phyloP scores from a whole-genome alignment of 23 tunicate species.

The Ascidia mentula region DNA sequence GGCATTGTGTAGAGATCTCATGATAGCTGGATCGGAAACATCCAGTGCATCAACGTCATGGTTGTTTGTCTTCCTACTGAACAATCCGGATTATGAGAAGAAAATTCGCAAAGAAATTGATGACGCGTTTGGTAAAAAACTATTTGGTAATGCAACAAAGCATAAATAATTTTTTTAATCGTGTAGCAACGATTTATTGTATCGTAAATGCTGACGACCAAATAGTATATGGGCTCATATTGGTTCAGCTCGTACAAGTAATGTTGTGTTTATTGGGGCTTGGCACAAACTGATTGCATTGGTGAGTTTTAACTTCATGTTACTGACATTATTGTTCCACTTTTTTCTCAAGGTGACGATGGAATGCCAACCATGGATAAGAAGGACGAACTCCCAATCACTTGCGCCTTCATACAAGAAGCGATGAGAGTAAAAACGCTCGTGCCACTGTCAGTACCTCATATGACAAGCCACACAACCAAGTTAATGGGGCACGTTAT shows the following conservation, averaged over 20 bases:
- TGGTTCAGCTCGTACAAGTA: too few relatives aligned
- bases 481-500: background rate
- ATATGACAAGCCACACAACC: background rate
- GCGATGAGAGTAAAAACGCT: background rate
- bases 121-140: background rate
- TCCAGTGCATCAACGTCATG: background rate
- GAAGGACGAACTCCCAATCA: background rate
- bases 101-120: background rate
- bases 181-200: too few relatives aligned
- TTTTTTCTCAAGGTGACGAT: background rate
- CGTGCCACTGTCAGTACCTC: background rate
- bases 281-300: too few relatives aligned
- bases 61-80: background rate
- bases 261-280: too few relatives aligned
- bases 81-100: background rate
- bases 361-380: background rate
- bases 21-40: background rate
- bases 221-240: too few relatives aligned
- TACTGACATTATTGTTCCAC: too few relatives aligned
- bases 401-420: slow-evolving; percentile 13
- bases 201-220: too few relatives aligned
- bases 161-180: too few relatives aligned
- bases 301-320: too few relatives aligned
- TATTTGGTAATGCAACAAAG: too few relatives aligned
- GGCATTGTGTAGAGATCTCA: background rate